Evolutionary conservation across 2,797 vertebrate genomes (phyloP), one percentile per base, ranked within the genome.

Genomic region (Ciconia nigra): DNA sequence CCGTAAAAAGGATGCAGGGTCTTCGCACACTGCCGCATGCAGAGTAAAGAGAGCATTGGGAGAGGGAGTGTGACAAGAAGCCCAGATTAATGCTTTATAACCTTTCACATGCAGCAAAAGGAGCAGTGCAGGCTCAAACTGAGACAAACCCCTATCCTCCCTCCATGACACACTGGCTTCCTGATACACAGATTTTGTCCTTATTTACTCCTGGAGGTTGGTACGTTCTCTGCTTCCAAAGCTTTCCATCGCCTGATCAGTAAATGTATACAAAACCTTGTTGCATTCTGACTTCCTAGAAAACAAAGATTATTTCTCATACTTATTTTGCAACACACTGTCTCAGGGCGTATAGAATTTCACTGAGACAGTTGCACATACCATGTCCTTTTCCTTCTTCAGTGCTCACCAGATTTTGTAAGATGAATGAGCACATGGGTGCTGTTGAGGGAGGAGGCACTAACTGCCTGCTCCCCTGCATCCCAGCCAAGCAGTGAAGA

Each of bases 1-100:
- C 52, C 0, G 1, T 17, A 11, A n/a, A 62, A 58, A 20, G 29
- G 24, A n/a, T 24, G 0, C 0, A 52, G 39, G 10, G 29, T 22
- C 44, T 67, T 67, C 1, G 0, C 49, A 15, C 11, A 3, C 10
- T 12, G 18, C 28, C 4, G 3, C 13, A 6, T 5, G 7, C 17
- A 33, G 47, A 54, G 35, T 15, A 14, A 59, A 65, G 49, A 49
- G 10, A 51, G 28, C 21, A 3, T 0, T 13, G 54, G 42, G 41
- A 7, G 21, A 61, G 13, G 52, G 35, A 33, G 9, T 1, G 22
- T 14, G 44, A 52, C 12, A 21, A 58, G 69, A 52, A 81, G 22
- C 29, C 12, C 39, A 46, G 42, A 33, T 26, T 16, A 42, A 52
- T 25, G 37, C 31, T 62, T 41, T 44, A 21, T 55, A 66, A 66